Base-by-base conservation (phyloP, 2,888 invertebrate genomes). In the Ernsta delagoae region DNA sequence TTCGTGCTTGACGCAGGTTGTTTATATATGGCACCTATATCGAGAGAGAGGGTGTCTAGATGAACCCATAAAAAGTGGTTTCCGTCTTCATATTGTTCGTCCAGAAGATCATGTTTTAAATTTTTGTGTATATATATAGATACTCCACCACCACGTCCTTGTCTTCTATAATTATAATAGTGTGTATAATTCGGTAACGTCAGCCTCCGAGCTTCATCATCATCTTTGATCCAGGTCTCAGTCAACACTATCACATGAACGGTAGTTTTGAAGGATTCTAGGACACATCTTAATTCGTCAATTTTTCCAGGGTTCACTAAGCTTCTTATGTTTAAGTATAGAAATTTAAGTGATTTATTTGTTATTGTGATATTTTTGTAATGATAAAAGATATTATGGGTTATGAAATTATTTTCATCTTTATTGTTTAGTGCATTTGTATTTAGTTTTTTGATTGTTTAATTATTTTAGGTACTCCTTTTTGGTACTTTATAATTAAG, bases 51-150 rank as follows among this genome's bases (percentile, higher is more conserved):
- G 34, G 64, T 68, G 0, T 71, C 11, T 11, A 68, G 2, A 31
- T 69, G 71, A 2, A 69, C 41, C 71, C 71, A 71, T 11, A 71
- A 12, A n/a, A 56, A 71, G 9, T 71, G 68, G 8, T 62, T 71
- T 3, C 48, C 68, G 9, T 64, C 54, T 12, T 43, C 31, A 59
- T 12, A 65, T 9, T 24, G 4, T 12, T 59, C 61, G 9, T 65
- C 61, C 12, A 65, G n/a, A 4, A 71, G n/a, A 6, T 62, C 11
- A 12, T 67, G 67, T 48, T 67, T 59, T 34, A 70, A 16, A 16
- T 6, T 48, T 5, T 48, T 48, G 12, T 48, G 48, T 4, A 48
- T 48, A 48, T 12, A 48, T 48, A 48, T 48, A 12, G 48, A 48
- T 3, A 48, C 48, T 48, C 48, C 48, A 4, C 48, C 48, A 12